These are phyloP conservation scores for Orestias chungarensis DNA, from an alignment of 2,797 vertebrate species.

Conservation along the genomic window DNA sequence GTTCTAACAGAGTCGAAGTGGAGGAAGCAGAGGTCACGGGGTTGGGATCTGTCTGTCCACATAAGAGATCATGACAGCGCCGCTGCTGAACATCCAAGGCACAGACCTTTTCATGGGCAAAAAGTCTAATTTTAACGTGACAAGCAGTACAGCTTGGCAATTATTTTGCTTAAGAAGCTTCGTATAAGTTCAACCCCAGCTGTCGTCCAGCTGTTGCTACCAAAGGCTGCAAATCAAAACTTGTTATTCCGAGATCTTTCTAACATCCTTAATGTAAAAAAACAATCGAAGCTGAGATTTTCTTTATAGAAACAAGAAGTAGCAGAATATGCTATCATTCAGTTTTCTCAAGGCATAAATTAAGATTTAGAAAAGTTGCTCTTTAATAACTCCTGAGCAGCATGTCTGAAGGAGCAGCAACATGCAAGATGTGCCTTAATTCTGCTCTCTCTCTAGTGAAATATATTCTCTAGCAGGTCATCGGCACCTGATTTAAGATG, in stretches of 20 bases:
- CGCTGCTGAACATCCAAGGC: neutral
- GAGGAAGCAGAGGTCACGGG: constrained; percentile 42
- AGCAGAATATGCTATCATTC: too few relatives aligned
- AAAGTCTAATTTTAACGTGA: neutral
- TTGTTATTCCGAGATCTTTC: neutral
- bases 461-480: neutral
- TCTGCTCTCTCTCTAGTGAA: neutral
- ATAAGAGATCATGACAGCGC: constrained; percentile 9
- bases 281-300: neutral
- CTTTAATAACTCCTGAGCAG: neutral
- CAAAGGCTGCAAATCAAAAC: neutral
- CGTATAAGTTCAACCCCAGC: too few relatives aligned
- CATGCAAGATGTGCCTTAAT: neutral
- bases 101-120: neutral
- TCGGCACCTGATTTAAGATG: neutral
- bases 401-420: neutral
- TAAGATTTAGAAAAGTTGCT: neutral
- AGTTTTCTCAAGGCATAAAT: neutral
- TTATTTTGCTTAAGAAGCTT: neutral
- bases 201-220: too few relatives aligned
- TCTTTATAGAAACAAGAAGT: too few relatives aligned
- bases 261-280: neutral
- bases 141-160: neutral
- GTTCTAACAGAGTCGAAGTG: constrained; percentile 18
- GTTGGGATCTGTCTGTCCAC: constrained; percentile 27